Evolutionary conservation across 2,113 vertebrate species (phyloP), one percentile per base, ranked within the genome.

Genomic region (Caranx ignobilis): DNA sequence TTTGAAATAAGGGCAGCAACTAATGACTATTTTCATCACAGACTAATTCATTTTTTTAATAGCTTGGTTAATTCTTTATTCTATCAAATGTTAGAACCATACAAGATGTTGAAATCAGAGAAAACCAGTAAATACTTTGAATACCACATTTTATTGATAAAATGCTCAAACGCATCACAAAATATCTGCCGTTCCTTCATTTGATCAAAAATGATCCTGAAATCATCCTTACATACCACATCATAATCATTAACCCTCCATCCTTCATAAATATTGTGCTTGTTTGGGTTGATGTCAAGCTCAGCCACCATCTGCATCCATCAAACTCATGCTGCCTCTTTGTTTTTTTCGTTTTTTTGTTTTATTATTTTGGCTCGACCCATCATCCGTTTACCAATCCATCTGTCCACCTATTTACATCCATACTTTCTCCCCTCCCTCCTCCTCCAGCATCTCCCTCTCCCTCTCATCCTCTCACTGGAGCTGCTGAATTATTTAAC

Each of bases 401-500:
- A 81, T 92, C 87, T 86, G 84, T 39, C 55, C 67, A 52, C 71
- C 52, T 77, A 64, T 78, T 75, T 64, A 41, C 61, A 50, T 82
- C 85, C 77, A 37, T 72, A 68, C 75, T 48, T 61, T 67, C 84
- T 76, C 64, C 61, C 77, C 73, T 65, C 48, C 75, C 39, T 41
- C 39, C 77, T 68, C 78, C 80, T 79, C 75, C 56, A 19, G 15
- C 8, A 45, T 79, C 73, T 74, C 63, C 67, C 71, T 16, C 55
- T 39, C 56, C 32, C 65, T 43, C 69, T 62, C 81, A 9, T 69
- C 76, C 87, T 91, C 85, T 85, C 34, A 62, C 73, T 35, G 19
- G 81, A 59, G 75, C 87, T 75, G 74, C 90, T 94, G 89, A 93
- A 94, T 94, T 90, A 94, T 95, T 94, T 75, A 94, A 64, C 81